These are phyloP conservation scores for Pipa parva DNA, from an alignment of 2,113 vertebrate species.

Conservation along the genomic window DNA sequence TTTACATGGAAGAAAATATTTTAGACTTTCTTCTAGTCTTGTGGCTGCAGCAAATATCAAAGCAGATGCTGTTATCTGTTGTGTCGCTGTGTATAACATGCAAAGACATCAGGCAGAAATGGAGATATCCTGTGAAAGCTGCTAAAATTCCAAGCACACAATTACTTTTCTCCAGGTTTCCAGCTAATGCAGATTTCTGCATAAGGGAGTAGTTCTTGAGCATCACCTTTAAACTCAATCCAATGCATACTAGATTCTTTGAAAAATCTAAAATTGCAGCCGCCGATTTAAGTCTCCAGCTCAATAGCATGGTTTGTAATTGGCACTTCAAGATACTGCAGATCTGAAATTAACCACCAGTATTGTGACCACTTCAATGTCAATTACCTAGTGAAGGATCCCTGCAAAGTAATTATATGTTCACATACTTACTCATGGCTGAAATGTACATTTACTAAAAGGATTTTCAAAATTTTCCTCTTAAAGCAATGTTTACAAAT, in stretches of 20 bases:
- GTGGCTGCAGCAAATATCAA: constrained; percentile 19
- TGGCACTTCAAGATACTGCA: neutral
- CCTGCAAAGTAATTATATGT: constrained; percentile 3
- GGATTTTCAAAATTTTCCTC: neutral
- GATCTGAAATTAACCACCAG: constrained; percentile 5
- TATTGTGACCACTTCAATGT: constrained; percentile 15
- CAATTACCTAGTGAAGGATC: constrained; percentile 1
- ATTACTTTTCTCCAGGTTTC: constrained; percentile 1
- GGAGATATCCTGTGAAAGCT: constrained; percentile 15
- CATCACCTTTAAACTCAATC: constrained; percentile 3
- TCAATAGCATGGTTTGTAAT: constrained; percentile 13
- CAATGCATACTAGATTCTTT: neutral
- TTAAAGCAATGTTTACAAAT: neutral
- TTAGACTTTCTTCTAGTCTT: constrained; percentile 20
- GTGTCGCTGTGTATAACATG: constrained; percentile 30
- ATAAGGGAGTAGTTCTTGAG: constrained; percentile 1
- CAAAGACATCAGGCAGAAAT: constrained; percentile 19
- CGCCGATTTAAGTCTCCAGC: neutral
- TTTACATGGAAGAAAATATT: neutral
- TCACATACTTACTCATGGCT: neutral
- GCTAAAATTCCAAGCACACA: constrained; percentile 23
- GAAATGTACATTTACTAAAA: neutral
- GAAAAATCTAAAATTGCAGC: neutral
- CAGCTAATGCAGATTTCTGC: constrained; percentile 14
- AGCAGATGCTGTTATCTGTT: constrained; percentile 25